Evolutionary conservation across 2,888 invertebrate genomes (phyloP).

Genomic region (Tuta absoluta): DNA sequence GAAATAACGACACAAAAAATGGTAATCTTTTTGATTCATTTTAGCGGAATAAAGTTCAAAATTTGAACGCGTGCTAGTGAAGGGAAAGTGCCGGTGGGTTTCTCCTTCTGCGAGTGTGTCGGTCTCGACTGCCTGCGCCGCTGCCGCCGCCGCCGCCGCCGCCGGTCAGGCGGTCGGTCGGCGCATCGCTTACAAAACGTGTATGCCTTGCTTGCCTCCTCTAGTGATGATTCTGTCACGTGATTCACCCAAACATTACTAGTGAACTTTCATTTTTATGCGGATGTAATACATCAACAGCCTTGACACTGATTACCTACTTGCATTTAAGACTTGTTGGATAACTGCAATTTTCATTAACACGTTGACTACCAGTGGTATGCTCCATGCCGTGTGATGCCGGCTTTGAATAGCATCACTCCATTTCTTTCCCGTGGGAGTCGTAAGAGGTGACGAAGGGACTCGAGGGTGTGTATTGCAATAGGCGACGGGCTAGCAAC

Average conservation of each 20-base stretch:
- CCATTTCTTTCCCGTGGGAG: too few species aligned
- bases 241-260: slow-evolving; percentile 15
- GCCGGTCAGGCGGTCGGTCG: slow-evolving; percentile 4
- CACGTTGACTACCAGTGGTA: background rate
- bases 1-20: background rate
- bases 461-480: too few species aligned
- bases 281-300: background rate
- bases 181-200: slow-evolving; percentile 21
- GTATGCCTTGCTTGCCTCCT: background rate
- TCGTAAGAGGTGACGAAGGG: too few species aligned
- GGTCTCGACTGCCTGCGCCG: background rate
- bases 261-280: slow-evolving; percentile 18
- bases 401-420: too few species aligned
- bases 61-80: slow-evolving; percentile 19
- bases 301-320: slow-evolving; percentile 13
- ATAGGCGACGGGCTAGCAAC: too few species aligned
- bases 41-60: slow-evolving; percentile 3
- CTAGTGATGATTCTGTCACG: slow-evolving; percentile 18
- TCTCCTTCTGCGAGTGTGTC: slow-evolving; percentile 27
- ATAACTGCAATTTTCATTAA: background rate
- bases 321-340: background rate
- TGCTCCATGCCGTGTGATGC: background rate
- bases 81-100: slow-evolving; percentile 31
- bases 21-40: background rate
- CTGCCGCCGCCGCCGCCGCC: background rate